Evolutionary conservation across 2,113 vertebrate species (phyloP).

Genomic region (Peucedramus taeniatus): DNA sequence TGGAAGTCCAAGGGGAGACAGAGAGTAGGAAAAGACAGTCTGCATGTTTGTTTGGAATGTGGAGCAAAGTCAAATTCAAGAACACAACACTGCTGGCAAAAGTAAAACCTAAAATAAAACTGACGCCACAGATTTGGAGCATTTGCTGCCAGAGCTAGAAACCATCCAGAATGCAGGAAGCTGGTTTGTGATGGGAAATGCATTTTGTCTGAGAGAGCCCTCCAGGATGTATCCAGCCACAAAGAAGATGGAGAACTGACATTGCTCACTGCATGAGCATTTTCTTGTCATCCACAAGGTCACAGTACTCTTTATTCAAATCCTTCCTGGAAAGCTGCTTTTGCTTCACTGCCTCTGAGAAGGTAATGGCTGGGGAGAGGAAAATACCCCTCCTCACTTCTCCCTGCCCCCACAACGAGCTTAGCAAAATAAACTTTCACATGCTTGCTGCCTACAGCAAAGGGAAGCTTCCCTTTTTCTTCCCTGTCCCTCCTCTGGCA

Average conservation of each 20-base stretch:
- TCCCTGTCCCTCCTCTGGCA: neutral
- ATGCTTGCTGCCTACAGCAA: neutral
- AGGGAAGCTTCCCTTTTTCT: neutral
- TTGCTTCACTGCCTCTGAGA: conserved; percentile 9
- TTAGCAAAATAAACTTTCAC: neutral
- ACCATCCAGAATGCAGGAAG: conserved; percentile 53
- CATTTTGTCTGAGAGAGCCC: conserved; percentile 37
- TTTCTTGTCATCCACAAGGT: conserved; percentile 43
- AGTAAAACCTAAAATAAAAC: conserved; percentile 42
- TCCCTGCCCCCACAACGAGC: neutral
- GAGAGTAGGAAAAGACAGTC: neutral
- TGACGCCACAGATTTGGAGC: conserved; percentile 22
- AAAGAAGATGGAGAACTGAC: conserved; percentile 47
- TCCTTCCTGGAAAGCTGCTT: conserved; percentile 13
- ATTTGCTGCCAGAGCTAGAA: conserved; percentile 26
- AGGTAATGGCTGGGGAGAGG: neutral
- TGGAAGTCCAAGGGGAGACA: neutral
- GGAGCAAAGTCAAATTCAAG: conserved; percentile 55
- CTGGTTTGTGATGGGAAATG: conserved; percentile 38
- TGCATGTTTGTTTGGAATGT: neutral
- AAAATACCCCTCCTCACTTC: neutral
- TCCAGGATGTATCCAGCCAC: conserved; percentile 52
- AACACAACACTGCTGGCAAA: conserved; percentile 13
- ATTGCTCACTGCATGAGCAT: conserved; percentile 20
- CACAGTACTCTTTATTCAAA: neutral